These are phyloP conservation scores for Dissostichus mawsoni DNA, from an alignment of 2,113 vertebrate genomes.

Conservation along the genomic window DNA sequence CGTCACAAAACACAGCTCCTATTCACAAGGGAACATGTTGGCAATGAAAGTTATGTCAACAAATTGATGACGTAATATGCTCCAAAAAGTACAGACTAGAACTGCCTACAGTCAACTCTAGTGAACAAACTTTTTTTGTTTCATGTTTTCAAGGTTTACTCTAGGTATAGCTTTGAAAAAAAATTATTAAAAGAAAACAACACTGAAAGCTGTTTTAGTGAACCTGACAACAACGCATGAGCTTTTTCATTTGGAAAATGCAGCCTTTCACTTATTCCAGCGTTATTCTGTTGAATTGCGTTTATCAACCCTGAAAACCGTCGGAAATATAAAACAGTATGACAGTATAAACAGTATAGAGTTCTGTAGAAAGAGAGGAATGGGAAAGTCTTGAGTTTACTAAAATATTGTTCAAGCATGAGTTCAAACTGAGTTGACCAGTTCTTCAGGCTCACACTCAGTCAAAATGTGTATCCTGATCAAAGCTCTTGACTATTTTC, in stretches of 20 bases:
- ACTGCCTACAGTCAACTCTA: neutral
- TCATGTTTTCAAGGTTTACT: too few relatives aligned
- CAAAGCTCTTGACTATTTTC: neutral
- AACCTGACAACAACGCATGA: neutral
- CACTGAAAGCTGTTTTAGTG: neutral
- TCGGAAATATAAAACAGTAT: neutral
- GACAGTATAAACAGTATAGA: neutral
- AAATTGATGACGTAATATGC: neutral
- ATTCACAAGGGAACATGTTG: neutral
- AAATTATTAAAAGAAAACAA: too few relatives aligned
- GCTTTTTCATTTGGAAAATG: neutral
- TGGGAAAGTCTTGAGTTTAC: neutral
- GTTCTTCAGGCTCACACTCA: neutral
- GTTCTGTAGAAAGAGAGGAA: neutral
- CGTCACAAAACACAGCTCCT: neutral
- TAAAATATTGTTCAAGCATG: neutral
- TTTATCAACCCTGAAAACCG: neutral
- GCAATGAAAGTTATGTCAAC: neutral
- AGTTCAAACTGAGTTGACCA: neutral
- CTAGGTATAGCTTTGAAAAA: too few relatives aligned
- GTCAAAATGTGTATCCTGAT: neutral
- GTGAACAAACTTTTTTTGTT: neutral
- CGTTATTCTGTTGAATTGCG: neutral
- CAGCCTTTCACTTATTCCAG: neutral
- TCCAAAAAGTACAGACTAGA: neutral